Conservation (phyloP, 2,888 invertebrate species). For the Melikaiella ostensackeni region DNA sequence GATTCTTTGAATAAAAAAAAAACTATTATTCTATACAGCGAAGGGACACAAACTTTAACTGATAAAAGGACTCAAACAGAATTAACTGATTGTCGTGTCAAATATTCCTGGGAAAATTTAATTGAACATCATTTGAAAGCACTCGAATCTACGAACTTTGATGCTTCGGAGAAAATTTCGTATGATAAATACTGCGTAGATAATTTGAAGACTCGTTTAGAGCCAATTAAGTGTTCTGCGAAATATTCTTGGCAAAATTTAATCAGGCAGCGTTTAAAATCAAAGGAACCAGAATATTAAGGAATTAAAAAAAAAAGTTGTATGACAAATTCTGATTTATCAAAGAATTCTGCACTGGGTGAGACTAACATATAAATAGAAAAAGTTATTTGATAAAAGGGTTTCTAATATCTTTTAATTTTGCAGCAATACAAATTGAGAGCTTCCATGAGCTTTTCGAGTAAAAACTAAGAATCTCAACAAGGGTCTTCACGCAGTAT, state of each 20-base stretch:
- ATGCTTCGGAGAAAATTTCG: not conserved
- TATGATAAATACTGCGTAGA: conserved; percentile 7
- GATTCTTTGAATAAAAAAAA: conserved; percentile 41
- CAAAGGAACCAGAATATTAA: not conserved
- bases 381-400: not conserved
- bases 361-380: not conserved
- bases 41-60: conserved; percentile 60
- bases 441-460: not conserved
- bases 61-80: conserved; percentile 61
- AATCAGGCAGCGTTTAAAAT: conserved; percentile 8
- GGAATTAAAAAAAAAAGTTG: not conserved
- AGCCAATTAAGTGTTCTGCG: conserved; percentile 7
- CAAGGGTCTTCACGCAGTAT: not conserved
- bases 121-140: conserved; percentile 52
- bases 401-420: not conserved
- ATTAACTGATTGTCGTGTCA: conserved; percentile 52
- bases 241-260: conserved; percentile 22
- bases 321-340: not conserved
- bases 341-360: not conserved
- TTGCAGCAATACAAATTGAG: not conserved
- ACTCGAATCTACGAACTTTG: not conserved
- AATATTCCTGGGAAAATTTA: conserved; percentile 63
- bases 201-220: not conserved
- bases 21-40: conserved; percentile 53
- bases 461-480: not conserved